Evolutionary conservation across 2,113 vertebrate genomes (phyloP).

Genomic region (Microtus richardsoni): DNA sequence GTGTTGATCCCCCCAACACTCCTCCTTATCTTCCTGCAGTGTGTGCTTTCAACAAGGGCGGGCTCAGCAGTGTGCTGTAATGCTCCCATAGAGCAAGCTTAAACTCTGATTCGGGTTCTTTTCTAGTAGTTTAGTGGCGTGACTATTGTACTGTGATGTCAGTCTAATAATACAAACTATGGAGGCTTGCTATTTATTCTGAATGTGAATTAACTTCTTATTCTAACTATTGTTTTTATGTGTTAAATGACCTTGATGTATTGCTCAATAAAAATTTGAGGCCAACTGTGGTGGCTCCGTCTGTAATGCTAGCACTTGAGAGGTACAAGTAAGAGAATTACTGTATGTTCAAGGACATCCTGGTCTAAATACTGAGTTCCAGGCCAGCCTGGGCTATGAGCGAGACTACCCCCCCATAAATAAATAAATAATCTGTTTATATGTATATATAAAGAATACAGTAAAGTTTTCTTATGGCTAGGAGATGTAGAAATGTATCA

Average conservation of each 20-base stretch:
- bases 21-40: not conserved
- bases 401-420: not conserved
- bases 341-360: not conserved
- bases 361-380: not conserved
- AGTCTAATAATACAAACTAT: not conserved
- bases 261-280: constrained; percentile 35
- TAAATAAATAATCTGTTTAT: not conserved
- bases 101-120: not conserved
- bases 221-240: not conserved
- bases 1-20: not conserved
- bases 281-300: not conserved
- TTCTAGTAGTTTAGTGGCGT: not conserved
- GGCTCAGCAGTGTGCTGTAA: not conserved
- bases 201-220: not conserved
- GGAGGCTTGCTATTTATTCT: not conserved
- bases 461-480: not conserved
- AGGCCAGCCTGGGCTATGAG: not conserved
- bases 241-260: not conserved
- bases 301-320: not conserved
- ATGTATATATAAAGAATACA: not conserved
- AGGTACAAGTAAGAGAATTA: not conserved
- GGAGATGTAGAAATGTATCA: not conserved
- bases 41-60: not conserved
- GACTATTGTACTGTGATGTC: not conserved
- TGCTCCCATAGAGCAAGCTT: not conserved